Percentiles rank a stretch among this genome's conserved stretches.
Evolutionary conservation across 2,888 invertebrate species (phyloP).

Genomic region (Rotaria macrura): DNA sequence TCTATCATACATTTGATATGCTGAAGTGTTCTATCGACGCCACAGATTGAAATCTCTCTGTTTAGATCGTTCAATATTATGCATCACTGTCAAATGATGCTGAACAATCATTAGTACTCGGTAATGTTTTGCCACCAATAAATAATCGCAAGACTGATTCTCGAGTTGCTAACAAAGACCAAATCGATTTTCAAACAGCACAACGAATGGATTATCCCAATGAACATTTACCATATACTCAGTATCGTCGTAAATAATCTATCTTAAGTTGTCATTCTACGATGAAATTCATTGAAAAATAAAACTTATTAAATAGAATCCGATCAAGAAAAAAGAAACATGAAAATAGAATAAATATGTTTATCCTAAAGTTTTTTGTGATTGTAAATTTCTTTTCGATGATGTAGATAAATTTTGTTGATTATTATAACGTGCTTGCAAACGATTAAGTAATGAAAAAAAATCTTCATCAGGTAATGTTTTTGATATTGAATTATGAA

Average conservation of each 20-base stretch:
- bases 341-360: too few relatives aligned
- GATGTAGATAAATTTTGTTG: conserved; percentile 57
- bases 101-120: background rate
- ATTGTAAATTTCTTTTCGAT: too few relatives aligned
- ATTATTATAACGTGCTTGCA: conserved; percentile 91
- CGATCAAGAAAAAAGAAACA: too few relatives aligned
- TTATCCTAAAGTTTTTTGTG: too few relatives aligned
- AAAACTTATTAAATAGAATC: too few relatives aligned
- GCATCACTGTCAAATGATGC: background rate
- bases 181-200: background rate
- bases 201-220: background rate
- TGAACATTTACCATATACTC: background rate
- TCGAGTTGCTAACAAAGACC: background rate
- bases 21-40: too few relatives aligned
- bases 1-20: too few relatives aligned
- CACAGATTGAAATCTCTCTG: background rate
- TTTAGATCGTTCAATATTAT: conserved; percentile 6
- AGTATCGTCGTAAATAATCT: background rate
- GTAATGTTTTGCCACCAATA: background rate
- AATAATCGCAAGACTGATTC: background rate
- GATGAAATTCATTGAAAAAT: background rate
- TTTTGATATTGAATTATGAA: background rate
- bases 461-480: conserved; percentile 64
- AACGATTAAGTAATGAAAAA: conserved; percentile 77
- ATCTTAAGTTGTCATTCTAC: background rate